Evolutionary conservation across 2,888 invertebrate genomes (phyloP).

Genomic region (Tortrix viridana): DNA sequence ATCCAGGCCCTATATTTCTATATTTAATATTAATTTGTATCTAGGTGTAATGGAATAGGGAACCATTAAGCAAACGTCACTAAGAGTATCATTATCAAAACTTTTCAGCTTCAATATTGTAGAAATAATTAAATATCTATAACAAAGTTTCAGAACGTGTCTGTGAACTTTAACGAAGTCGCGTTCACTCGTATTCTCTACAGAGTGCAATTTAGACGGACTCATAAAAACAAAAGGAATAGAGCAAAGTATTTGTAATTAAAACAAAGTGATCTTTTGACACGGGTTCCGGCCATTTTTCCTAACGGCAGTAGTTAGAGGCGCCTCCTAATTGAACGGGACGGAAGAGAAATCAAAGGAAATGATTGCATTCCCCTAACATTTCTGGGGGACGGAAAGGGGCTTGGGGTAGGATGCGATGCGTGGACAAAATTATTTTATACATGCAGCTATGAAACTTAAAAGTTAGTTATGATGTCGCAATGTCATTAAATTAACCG

Average conservation of each 20-base stretch:
- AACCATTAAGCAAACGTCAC: no score
- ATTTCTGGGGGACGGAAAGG: conserved; percentile 63
- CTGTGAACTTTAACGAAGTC: not conserved
- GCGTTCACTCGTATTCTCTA: not conserved
- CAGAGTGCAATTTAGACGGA: conserved; percentile 28
- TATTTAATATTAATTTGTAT: no score
- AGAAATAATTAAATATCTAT: no score
- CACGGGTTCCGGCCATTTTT: conserved; percentile 55
- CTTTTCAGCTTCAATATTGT: no score
- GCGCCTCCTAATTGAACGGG: conserved; percentile 82
- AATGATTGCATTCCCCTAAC: conserved; percentile 80
- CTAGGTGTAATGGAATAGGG: no score
- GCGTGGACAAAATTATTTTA: conserved; percentile 78
- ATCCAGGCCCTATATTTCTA: no score
- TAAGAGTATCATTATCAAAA: no score
- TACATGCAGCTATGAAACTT: conserved; percentile 51
- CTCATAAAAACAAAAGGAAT: conserved; percentile 40
- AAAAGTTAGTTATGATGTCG: not conserved
- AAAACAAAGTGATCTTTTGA: conserved; percentile 48
- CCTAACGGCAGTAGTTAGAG: conserved; percentile 68
- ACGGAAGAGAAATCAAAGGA: conserved; percentile 81
- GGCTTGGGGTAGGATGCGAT: conserved; percentile 68
- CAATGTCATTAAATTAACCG: not conserved
- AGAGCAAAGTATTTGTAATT: conserved; percentile 48
- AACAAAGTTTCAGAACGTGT: no score